Conservation (phyloP, 2,888 invertebrate species). For the Vanessa cardui region DNA sequence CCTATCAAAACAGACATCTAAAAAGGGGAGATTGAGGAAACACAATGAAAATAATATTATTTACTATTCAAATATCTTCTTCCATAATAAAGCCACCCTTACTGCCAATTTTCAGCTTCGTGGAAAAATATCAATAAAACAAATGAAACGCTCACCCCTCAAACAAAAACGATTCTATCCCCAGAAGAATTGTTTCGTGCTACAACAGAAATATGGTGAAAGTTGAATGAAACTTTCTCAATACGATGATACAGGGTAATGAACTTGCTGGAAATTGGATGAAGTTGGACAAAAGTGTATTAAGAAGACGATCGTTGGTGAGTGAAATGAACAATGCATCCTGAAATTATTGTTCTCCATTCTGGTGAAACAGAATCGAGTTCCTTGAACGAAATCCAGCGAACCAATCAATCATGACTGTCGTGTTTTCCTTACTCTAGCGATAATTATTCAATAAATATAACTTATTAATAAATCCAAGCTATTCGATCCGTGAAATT, state of each 20-base stretch:
- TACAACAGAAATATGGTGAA: slow-evolving; percentile 27
- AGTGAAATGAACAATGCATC: no score
- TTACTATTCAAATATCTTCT: neutral
- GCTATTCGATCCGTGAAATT: no score
- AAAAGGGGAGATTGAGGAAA: neutral
- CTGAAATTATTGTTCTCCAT: neutral
- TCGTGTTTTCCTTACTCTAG: no score
- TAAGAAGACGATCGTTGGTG: no score
- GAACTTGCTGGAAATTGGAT: slow-evolving; percentile 7
- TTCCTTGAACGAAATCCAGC: no score
- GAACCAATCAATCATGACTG: no score
- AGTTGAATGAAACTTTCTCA: slow-evolving; percentile 19
- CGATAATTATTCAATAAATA: no score
- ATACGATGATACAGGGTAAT: slow-evolving; percentile 10
- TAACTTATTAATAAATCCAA: no score
- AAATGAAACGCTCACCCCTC: slow-evolving; percentile 51
- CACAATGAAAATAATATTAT: neutral
- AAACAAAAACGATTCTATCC: slow-evolving; percentile 29
- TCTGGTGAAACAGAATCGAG: neutral
- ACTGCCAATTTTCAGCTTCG: slow-evolving; percentile 23
- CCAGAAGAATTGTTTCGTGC: slow-evolving; percentile 16
- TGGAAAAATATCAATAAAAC: slow-evolving; percentile 58
- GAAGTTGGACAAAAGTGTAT: neutral
- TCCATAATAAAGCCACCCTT: neutral
- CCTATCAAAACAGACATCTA: neutral